phyloP scores from a whole-genome alignment of 2,797 vertebrate species.

The Parauchenoglanis ngamensis region DNA sequence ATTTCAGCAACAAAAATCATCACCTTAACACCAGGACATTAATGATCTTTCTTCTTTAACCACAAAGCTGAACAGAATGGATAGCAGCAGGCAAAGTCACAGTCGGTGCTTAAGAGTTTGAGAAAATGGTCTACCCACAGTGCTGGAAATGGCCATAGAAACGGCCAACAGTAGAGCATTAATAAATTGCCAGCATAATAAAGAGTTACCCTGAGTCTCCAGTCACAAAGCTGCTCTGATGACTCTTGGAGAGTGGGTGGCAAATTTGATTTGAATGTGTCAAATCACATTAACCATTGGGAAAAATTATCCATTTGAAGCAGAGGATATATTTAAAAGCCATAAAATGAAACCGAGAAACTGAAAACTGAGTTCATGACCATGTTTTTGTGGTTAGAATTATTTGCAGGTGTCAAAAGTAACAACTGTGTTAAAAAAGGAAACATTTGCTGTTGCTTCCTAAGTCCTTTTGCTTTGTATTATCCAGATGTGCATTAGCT shows the following conservation, averaged over 20 bases:
- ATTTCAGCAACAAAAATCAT: constrained; percentile 22
- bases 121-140: constrained; percentile 30
- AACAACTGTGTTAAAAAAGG: not conserved
- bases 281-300: constrained; percentile 33
- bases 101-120: constrained; percentile 16
- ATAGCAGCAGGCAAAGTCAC: constrained; percentile 17
- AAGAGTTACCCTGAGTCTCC: constrained; percentile 38
- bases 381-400: not conserved
- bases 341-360: constrained; percentile 42
- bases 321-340: constrained; percentile 43
- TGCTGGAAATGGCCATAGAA: constrained; percentile 23
- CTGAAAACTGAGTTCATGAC: not conserved
- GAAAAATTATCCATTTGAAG: constrained; percentile 42
- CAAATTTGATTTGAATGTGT: constrained; percentile 36
- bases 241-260: constrained; percentile 21
- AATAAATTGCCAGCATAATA: constrained; percentile 38
- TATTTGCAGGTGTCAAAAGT: not conserved
- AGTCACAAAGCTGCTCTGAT: constrained; percentile 21
- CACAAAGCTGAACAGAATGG: constrained; percentile 9
- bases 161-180: constrained; percentile 12
- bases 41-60: constrained; percentile 19
- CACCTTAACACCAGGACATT: constrained; percentile 24
- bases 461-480: not conserved
- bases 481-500: not conserved
- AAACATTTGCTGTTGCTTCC: not conserved